These are phyloP conservation scores for Caenorhabditis tropicalis DNA, from an alignment of 1,140 invertebrate species.

Conservation along the genomic window DNA sequence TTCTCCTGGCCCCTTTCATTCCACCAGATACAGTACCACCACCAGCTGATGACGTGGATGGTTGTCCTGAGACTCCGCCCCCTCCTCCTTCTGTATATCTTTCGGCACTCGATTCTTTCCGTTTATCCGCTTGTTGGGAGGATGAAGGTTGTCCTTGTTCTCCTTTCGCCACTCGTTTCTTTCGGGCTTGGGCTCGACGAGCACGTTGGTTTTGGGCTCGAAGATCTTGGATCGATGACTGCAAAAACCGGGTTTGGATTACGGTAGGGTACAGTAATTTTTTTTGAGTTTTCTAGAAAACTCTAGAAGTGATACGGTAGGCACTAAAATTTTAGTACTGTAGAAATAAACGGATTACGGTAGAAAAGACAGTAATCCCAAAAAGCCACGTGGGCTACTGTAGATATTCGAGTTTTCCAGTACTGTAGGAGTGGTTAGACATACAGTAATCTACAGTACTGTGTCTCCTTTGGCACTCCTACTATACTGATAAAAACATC, in stretches of 20 bases:
- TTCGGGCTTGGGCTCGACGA: neutral
- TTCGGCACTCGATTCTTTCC: constrained; percentile 17
- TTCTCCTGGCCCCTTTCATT: neutral
- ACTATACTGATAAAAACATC: too few species aligned
- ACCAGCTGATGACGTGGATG: neutral
- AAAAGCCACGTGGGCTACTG: too few species aligned
- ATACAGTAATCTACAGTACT: too few species aligned
- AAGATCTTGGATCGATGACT: constrained; percentile 17
- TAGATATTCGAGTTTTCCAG: too few species aligned
- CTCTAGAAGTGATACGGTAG: too few species aligned
- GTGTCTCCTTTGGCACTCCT: too few species aligned
- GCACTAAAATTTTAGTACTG: too few species aligned
- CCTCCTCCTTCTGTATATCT: neutral
- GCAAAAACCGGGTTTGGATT: constrained; percentile 5
- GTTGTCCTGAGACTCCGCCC: too few species aligned
- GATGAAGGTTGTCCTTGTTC: neutral
- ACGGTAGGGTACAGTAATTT: neutral
- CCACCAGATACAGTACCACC: neutral
- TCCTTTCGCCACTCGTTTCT: constrained; percentile 38
- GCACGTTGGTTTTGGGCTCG: constrained; percentile 39
- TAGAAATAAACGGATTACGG: too few species aligned
- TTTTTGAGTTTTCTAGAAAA: neutral
- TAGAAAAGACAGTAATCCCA: too few species aligned
- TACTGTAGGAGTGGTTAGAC: too few species aligned
- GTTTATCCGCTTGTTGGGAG: neutral